Evolutionary conservation across 2,888 invertebrate genomes (phyloP).

Genomic region (Teleiodes luculella): DNA sequence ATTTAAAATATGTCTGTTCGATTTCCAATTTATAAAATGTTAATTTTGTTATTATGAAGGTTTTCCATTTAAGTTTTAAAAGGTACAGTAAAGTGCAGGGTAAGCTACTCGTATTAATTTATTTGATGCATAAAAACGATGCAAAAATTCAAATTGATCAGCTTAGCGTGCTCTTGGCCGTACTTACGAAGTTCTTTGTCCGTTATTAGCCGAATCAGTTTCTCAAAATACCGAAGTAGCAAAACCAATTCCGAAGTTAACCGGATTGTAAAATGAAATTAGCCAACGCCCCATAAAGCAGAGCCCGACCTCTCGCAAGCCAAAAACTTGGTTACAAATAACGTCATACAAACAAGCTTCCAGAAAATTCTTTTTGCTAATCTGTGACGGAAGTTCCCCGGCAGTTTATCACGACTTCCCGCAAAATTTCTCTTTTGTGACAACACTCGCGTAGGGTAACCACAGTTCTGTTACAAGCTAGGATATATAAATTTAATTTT

Average conservation of each 20-base stretch:
- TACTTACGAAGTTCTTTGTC: too few relatives aligned
- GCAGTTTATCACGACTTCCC: constrained; percentile 57
- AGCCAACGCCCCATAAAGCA: not conserved
- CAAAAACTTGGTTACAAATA: constrained; percentile 3
- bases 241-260: not conserved
- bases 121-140: too few relatives aligned
- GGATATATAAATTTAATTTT: not conserved
- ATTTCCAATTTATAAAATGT: too few relatives aligned
- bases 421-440: constrained; percentile 45
- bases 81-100: too few relatives aligned
- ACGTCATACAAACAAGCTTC: constrained; percentile 21
- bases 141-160: too few relatives aligned
- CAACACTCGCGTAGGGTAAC: constrained; percentile 37
- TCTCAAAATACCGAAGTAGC: not conserved
- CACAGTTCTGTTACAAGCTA: constrained; percentile 4
- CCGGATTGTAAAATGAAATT: not conserved
- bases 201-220: too few relatives aligned
- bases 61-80: too few relatives aligned
- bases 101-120: too few relatives aligned
- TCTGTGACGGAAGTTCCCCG: constrained; percentile 53
- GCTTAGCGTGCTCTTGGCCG: too few relatives aligned
- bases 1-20: too few relatives aligned
- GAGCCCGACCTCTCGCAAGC: not conserved
- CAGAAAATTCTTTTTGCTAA: constrained; percentile 50
- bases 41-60: too few relatives aligned